Evolutionary conservation across 2,888 invertebrate species (phyloP).

Genomic region (Enchytraeus crypticus): DNA sequence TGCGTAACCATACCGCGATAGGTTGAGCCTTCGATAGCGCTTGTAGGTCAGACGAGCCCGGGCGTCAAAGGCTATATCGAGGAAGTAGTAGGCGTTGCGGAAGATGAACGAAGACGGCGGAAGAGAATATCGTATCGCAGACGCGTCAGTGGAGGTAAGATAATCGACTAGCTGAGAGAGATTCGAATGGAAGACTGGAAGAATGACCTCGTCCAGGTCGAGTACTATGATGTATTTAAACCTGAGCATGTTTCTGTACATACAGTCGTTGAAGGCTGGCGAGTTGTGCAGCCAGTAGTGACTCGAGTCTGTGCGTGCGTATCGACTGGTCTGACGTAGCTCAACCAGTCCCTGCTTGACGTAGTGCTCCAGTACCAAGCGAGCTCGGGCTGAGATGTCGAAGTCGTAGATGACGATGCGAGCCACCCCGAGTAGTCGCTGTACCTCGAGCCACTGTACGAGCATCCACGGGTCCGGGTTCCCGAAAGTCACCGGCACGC

Average conservation of each 20-base stretch:
- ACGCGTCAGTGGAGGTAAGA: neutral
- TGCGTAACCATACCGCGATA: conserved; percentile 7
- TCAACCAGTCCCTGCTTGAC: conserved; percentile 8
- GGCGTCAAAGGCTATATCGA: conserved; percentile 11
- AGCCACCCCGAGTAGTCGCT: conserved; percentile 14
- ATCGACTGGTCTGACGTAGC: conserved; percentile 1
- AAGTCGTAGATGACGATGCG: conserved; percentile 15
- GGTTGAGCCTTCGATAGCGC: neutral
- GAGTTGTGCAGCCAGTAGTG: neutral
- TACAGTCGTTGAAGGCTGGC: conserved; percentile 21
- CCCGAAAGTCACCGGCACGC: conserved; percentile 16
- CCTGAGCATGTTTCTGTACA: conserved; percentile 19
- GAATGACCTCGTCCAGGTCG: conserved; percentile 24
- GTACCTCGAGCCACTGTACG: conserved; percentile 20
- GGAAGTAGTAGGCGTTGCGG: conserved; percentile 19
- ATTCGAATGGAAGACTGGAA: conserved; percentile 11
- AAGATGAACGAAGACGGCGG: conserved; percentile 6
- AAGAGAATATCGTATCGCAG: no score
- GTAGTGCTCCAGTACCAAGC: conserved; percentile 11
- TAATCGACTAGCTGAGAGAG: neutral
- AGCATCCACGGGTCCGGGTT: conserved; percentile 1
- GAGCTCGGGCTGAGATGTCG: neutral
- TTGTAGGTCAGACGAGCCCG: neutral
- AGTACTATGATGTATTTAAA: conserved; percentile 14
- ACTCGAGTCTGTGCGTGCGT: neutral